Base-by-base conservation (phyloP, 1,140 invertebrate genomes). In the Thalassaphorura encarpata region DNA sequence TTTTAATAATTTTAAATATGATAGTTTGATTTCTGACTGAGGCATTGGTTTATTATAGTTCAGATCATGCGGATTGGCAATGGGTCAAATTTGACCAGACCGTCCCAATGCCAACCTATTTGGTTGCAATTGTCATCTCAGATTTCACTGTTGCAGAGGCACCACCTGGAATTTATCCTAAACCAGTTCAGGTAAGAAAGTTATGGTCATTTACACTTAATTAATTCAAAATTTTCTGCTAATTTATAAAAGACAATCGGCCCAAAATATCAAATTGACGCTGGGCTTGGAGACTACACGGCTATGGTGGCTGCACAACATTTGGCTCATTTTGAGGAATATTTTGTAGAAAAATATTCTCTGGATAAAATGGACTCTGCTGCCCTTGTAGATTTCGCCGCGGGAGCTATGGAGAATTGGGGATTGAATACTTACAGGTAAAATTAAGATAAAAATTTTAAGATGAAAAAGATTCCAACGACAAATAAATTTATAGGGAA, bases 381-480 rank as follows among this genome's bases (percentile, higher is more conserved):
- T 29, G 80, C 77, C 11, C 69, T 82, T 52, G 77, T 78, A 3
- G 77, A 81, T 65, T 80, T 81, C 62, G 68, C 67, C 19, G 72
- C 76, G 24, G 77, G 76, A 19, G 61, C 58, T 13, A 66, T 64
- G 64, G 64, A 66, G 53, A 66, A 66, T 36, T 66, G 56, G 85
- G 60, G 54, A n/a, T 33, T 62, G 8, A 55, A 58, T 29, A 58
- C 48, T 6, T 58, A 58, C 23, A 15, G 56, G 28, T 47, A 5
- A 21, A 15, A 16, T 41, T 18, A 1, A 52, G 48, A 48, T 27
- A 58, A 16, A 51, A 33, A 31, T 24, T 31, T 21, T 18, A 48
- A 40, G 21, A 11, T 45, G 42, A 16, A n/a, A n/a, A n/a, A n/a
- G 13, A 45, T 11, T 45, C 18, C 33, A n/a, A n/a, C n/a, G 33